Evolutionary conservation across 2,888 invertebrate species (phyloP).

Genomic region (Parapristionchus giblindavisi): DNA sequence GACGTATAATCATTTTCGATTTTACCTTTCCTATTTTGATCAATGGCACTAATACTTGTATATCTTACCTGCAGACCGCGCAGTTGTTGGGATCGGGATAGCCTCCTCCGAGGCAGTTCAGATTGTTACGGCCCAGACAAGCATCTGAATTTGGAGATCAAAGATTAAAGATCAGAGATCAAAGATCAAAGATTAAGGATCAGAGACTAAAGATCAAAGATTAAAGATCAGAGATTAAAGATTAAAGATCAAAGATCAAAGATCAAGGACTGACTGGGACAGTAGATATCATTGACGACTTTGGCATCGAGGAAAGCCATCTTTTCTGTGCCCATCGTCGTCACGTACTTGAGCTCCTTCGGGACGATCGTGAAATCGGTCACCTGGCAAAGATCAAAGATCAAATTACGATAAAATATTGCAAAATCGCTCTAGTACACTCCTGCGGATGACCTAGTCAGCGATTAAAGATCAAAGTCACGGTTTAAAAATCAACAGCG

Average conservation of each 20-base stretch:
- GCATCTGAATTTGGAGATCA: slow-evolving; percentile 52
- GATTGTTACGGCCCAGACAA: slow-evolving; percentile 53
- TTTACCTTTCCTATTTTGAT: too few relatives aligned
- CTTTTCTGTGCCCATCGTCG: slow-evolving; percentile 69
- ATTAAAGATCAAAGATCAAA: slow-evolving; percentile 45
- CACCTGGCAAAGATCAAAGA: slow-evolving; percentile 46
- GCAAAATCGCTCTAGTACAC: too few relatives aligned
- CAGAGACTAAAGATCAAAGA: too few relatives aligned
- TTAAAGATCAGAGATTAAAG: neutral
- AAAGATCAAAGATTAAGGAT: too few relatives aligned
- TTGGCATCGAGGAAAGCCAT: slow-evolving; percentile 69
- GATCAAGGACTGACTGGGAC: slow-evolving; percentile 57
- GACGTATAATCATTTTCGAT: too few relatives aligned
- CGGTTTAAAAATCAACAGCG: too few relatives aligned
- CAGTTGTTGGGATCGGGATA: slow-evolving; percentile 69
- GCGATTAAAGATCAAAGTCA: too few relatives aligned
- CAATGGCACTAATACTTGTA: too few relatives aligned
- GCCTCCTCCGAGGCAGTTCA: slow-evolving; percentile 65
- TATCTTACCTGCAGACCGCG: slow-evolving; percentile 58
- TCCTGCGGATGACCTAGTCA: too few relatives aligned
- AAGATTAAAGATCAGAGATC: too few relatives aligned
- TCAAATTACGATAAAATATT: too few relatives aligned
- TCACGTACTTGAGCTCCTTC: slow-evolving; percentile 69
- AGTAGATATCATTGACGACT: slow-evolving; percentile 69
- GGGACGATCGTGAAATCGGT: slow-evolving; percentile 69